A percentile compares a stretch with the other conserved stretches of the same genome.
Conservation (phyloP, 2,797 vertebrate species). For the Gorsachius magnificus region DNA sequence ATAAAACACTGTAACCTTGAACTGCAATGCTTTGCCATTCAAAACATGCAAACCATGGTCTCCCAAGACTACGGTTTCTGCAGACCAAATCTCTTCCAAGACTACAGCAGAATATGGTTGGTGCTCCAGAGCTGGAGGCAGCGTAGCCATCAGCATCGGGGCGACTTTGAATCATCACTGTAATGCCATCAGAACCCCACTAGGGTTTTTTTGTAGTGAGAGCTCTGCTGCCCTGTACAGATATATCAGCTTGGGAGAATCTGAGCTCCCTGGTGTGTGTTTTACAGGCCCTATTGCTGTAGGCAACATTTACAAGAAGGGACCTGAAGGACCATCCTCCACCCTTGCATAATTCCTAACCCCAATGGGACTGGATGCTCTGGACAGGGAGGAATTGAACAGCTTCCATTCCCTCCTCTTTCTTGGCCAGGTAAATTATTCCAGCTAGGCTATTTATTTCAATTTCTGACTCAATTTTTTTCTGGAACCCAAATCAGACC, state of each 20-base stretch:
- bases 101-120: neutral
- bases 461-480: neutral
- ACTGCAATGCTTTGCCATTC: neutral
- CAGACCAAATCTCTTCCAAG: neutral
- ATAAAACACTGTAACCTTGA: neutral
- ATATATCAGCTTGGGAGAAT: neutral
- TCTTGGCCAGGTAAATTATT: neutral
- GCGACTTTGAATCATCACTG: neutral
- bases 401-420: neutral
- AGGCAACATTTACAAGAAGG: neutral
- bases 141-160: neutral
- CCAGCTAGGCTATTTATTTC: neutral
- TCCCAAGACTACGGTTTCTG: neutral
- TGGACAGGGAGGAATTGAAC: neutral
- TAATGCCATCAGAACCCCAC: neutral
- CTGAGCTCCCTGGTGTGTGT: neutral
- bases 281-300: neutral
- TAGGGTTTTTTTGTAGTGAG: no score
- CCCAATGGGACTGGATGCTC: neutral
- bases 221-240: neutral
- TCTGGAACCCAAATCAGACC: neutral
- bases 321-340: neutral
- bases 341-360: neutral
- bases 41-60: neutral
- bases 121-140: neutral